A percentile compares a stretch with the other conserved stretches of the same genome.
phyloP scores from a whole-genome alignment of 1,140 invertebrate species.

The Zaprionus nigranus region DNA sequence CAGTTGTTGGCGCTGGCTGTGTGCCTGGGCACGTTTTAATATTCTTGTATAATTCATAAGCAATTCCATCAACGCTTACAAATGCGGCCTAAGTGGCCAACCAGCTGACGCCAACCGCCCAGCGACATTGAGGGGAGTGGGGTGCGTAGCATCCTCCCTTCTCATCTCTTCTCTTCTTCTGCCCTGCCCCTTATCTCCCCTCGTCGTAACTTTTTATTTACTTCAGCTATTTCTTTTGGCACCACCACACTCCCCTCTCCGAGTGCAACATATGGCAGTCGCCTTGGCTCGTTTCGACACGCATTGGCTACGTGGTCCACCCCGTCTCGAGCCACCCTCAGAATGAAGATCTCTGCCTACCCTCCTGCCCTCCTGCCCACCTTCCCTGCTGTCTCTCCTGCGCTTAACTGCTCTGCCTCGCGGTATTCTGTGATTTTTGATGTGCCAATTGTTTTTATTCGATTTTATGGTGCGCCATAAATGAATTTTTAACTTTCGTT shows the following conservation, averaged over 20 bases:
- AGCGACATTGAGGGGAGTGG: background rate
- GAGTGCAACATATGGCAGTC: conserved; percentile 63
- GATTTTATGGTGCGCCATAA: conserved; percentile 76
- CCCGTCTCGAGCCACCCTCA: background rate
- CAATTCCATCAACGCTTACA: conserved; percentile 80
- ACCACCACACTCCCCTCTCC: conserved; percentile 25
- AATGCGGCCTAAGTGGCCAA: conserved; percentile 82
- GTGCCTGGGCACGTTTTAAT: conserved; percentile 75
- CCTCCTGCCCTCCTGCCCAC: background rate
- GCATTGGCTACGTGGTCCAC: conserved; percentile 42
- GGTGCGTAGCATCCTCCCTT: background rate
- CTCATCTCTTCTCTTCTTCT: background rate
- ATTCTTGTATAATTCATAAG: conserved; percentile 84
- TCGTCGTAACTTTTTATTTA: conserved; percentile 61
- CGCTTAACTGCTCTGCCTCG: background rate
- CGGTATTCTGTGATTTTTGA: conserved; percentile 56
- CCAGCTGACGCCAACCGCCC: conserved; percentile 73
- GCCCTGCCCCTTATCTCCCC: background rate
- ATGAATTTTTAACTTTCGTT: conserved; percentile 77
- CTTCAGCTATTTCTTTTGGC: conserved; percentile 66
- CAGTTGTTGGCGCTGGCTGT: background rate
- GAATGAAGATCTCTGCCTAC: conserved; percentile 65
- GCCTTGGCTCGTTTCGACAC: conserved; percentile 44
- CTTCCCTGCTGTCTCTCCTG: background rate
- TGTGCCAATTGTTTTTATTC: conserved; percentile 83